Percentiles rank a stretch among this genome's conserved stretches.
These are phyloP conservation scores for Cololabis saira DNA, from an alignment of 2,113 vertebrate species.

Conservation along the genomic window DNA sequence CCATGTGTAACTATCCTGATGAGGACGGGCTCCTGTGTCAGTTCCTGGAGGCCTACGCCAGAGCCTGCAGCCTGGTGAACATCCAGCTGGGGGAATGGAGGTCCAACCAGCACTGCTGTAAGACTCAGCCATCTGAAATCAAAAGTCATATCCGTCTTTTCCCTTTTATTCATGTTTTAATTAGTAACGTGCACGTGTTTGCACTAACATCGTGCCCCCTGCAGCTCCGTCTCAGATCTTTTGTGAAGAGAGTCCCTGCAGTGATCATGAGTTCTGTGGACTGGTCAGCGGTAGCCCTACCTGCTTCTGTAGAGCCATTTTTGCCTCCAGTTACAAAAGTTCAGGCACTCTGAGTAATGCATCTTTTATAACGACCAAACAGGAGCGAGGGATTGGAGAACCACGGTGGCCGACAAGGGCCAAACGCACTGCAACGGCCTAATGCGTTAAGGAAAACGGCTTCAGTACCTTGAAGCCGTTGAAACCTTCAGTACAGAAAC, in stretches of 20 bases:
- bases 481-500: too few species aligned
- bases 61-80: too few species aligned
- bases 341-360: neutral
- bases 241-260: constrained; percentile 12
- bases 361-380: neutral
- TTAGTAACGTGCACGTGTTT: too few species aligned
- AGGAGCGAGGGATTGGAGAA: neutral
- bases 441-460: too few species aligned
- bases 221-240: neutral
- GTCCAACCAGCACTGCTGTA: constrained; percentile 8
- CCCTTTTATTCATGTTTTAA: neutral
- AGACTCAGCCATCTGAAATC: neutral
- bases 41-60: too few species aligned
- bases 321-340: constrained; percentile 3
- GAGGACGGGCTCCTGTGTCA: too few species aligned
- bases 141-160: neutral
- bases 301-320: constrained; percentile 16
- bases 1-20: too few species aligned
- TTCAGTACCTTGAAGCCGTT: too few species aligned
- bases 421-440: too few species aligned
- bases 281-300: neutral
- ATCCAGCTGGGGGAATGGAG: neutral
- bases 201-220: neutral
- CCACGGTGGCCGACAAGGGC: too few species aligned
- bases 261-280: constrained; percentile 24